These are phyloP conservation scores for Pteronotus mesoamericanus DNA, from an alignment of 2,797 vertebrate genomes.

Conservation along the genomic window DNA sequence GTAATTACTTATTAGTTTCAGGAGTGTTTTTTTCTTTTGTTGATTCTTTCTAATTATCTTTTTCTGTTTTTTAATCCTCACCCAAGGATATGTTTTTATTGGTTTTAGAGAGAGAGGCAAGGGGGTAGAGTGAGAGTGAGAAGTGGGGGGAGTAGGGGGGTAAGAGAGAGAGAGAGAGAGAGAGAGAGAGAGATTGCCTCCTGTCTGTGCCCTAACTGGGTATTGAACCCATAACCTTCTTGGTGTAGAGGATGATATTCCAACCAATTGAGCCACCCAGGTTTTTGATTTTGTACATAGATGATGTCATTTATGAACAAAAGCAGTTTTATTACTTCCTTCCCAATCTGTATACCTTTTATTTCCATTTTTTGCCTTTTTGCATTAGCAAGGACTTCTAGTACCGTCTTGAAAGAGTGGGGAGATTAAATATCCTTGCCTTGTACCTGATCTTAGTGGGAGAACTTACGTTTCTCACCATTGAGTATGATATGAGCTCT, in stretches of 20 bases:
- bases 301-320: background rate
- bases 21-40: background rate
- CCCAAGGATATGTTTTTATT: too few relatives aligned
- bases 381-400: background rate
- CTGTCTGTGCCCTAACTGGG: too few relatives aligned
- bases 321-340: background rate
- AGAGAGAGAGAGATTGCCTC: too few relatives aligned
- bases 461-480: background rate
- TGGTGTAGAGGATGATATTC: too few relatives aligned
- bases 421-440: background rate
- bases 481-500: background rate
- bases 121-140: too few relatives aligned
- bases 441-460: background rate
- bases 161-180: too few relatives aligned
- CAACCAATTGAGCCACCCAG: too few relatives aligned
- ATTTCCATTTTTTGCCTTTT: background rate
- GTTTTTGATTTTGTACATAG: background rate
- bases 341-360: background rate
- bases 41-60: background rate
- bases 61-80: background rate
- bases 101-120: too few relatives aligned
- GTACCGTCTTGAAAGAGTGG: background rate
- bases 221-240: too few relatives aligned
- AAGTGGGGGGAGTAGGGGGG: too few relatives aligned
- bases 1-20: background rate